phyloP scores from a whole-genome alignment of 1,140 invertebrate species.

The Catajapyx aquilonaris region DNA sequence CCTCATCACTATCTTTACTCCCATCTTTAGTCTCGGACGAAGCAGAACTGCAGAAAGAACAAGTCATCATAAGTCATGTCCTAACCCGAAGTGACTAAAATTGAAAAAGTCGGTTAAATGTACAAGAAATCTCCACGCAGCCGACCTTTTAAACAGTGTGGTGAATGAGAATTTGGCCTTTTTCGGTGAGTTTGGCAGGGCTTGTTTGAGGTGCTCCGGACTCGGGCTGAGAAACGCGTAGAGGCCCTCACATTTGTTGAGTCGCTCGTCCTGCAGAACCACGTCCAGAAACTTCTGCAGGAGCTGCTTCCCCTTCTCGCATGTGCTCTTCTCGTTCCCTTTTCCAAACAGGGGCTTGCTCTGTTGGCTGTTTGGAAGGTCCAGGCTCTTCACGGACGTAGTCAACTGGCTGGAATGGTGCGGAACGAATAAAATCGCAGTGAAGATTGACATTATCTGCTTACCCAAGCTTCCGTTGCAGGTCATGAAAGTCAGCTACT shows the following conservation, averaged over 20 bases:
- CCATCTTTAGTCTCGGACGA: slow-evolving; percentile 20
- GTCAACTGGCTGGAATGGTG: slow-evolving; percentile 34
- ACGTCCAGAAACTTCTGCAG: slow-evolving; percentile 72
- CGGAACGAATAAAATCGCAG: slow-evolving; percentile 3
- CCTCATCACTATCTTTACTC: slow-evolving; percentile 17
- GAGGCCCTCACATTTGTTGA: slow-evolving; percentile 70
- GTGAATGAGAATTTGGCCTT: slow-evolving; percentile 65
- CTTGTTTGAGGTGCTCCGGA: slow-evolving; percentile 64
- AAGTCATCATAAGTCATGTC: too few relatives aligned
- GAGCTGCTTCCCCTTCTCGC: slow-evolving; percentile 59
- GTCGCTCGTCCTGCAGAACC: slow-evolving; percentile 60
- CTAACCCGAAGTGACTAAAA: too few relatives aligned
- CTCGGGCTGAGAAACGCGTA: slow-evolving; percentile 76
- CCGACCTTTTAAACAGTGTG: slow-evolving; percentile 67
- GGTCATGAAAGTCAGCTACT: slow-evolving; percentile 58
- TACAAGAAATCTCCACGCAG: too few relatives aligned
- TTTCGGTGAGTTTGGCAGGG: slow-evolving; percentile 40
- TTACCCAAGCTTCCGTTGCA: slow-evolving; percentile 55
- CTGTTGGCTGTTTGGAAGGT: slow-evolving; percentile 47
- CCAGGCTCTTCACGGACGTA: slow-evolving; percentile 52
- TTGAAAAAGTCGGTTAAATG: too few relatives aligned
- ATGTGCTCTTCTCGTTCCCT: slow-evolving; percentile 41
- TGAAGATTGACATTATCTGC: slow-evolving; percentile 11
- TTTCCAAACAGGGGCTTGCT: slow-evolving; percentile 60
- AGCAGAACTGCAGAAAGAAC: slow-evolving; percentile 22